Conservation (phyloP, 2,113 vertebrate species). For the Ictalurus punctatus region DNA sequence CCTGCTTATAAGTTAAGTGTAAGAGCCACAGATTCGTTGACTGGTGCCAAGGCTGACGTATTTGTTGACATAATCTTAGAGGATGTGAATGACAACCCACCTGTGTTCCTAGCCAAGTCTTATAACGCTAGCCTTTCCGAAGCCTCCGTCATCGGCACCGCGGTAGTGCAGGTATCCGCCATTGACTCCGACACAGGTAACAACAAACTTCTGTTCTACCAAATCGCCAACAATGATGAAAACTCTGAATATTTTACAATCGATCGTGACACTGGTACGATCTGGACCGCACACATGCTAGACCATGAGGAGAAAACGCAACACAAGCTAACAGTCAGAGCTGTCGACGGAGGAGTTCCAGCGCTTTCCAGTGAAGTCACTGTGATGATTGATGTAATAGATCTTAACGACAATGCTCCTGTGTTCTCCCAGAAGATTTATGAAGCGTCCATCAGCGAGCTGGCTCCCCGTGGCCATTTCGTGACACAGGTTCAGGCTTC, state of each 20-base stretch:
- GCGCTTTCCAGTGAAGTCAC: slow-evolving; percentile 80
- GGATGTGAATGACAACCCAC: slow-evolving; percentile 92
- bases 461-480: slow-evolving; percentile 86
- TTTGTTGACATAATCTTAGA: slow-evolving; percentile 93
- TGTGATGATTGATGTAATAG: slow-evolving; percentile 81
- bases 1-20: slow-evolving; percentile 92
- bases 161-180: slow-evolving; percentile 81
- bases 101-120: slow-evolving; percentile 77
- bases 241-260: slow-evolving; percentile 83
- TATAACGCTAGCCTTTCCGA: slow-evolving; percentile 86
- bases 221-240: slow-evolving; percentile 81
- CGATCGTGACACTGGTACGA: slow-evolving; percentile 82
- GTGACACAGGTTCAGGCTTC: slow-evolving; percentile 88
- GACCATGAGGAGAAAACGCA: slow-evolving; percentile 83
- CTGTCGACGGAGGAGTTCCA: slow-evolving; percentile 88
- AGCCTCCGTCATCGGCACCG: slow-evolving; percentile 84
- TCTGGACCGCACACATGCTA: slow-evolving; percentile 79
- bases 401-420: slow-evolving; percentile 94
- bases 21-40: slow-evolving; percentile 90
- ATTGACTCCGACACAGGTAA: slow-evolving; percentile 86
- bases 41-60: slow-evolving; percentile 86
- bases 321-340: slow-evolving; percentile 81
- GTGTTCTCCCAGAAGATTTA: slow-evolving; percentile 83
- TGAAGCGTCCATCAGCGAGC: slow-evolving; percentile 83
- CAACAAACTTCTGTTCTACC: slow-evolving; percentile 86